Evolutionary conservation across 2,113 vertebrate species (phyloP).

Genomic region (Dicerorhinus sumatrensis): DNA sequence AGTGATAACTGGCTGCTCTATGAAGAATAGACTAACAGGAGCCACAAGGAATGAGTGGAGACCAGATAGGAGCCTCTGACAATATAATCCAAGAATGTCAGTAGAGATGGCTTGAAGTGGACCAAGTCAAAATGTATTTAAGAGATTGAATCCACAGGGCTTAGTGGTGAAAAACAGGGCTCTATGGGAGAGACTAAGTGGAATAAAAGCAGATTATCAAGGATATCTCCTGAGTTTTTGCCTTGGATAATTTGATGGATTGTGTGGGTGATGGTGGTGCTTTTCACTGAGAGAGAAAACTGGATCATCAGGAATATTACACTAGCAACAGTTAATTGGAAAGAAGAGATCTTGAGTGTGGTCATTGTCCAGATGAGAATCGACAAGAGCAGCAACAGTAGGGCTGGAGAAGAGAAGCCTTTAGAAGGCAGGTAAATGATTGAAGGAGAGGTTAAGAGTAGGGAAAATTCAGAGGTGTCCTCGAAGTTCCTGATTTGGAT

Average conservation of each 20-base stretch:
- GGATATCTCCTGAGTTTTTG: background rate
- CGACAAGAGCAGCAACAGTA: no score
- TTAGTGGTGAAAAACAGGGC: background rate
- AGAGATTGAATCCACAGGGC: background rate
- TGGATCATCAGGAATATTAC: background rate
- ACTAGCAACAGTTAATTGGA: background rate
- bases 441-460: background rate
- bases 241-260: no score
- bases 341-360: background rate
- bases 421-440: background rate
- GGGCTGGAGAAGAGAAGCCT: background rate
- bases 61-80: background rate
- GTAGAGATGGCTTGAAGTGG: background rate
- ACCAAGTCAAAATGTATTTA: background rate
- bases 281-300: background rate
- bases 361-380: background rate
- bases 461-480: background rate
- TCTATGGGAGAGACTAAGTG: background rate
- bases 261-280: background rate
- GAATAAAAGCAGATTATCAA: background rate
- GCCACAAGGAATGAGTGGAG: background rate
- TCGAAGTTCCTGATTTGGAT: background rate
- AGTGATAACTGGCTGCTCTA: background rate
- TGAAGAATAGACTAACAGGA: background rate
- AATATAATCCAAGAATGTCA: background rate